These are phyloP conservation scores for Cyaniris semiargus DNA, from an alignment of 2,888 invertebrate species.

Conservation along the genomic window DNA sequence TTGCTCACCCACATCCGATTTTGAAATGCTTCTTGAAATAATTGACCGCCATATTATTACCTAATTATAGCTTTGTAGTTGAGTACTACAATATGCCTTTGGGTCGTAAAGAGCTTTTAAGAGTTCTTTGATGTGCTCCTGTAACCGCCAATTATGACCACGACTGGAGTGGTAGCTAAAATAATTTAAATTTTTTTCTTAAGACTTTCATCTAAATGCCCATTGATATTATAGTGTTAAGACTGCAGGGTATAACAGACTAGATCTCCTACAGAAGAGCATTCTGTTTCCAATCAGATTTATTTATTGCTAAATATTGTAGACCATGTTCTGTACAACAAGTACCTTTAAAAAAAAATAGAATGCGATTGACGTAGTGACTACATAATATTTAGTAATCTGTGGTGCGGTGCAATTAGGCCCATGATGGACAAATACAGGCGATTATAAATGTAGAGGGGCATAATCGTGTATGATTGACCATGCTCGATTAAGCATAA, in stretches of 20 bases:
- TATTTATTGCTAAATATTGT: not conserved
- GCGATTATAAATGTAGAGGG: too few species aligned
- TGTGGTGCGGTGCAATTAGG: too few species aligned
- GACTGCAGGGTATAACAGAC: too few species aligned
- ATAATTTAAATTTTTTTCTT: not conserved
- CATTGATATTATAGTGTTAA: not conserved
- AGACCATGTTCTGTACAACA: too few species aligned
- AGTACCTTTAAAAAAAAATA: too few species aligned
- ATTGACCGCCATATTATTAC: conserved; percentile 1
- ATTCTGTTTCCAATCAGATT: not conserved
- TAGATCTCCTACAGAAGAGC: too few species aligned
- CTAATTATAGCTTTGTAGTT: not conserved
- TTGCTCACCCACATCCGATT: not conserved
- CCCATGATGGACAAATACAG: too few species aligned
- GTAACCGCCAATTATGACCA: conserved; percentile 29
- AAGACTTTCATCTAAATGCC: not conserved
- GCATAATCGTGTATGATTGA: too few species aligned
- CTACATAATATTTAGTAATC: too few species aligned
- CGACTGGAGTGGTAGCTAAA: not conserved
- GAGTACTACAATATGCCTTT: not conserved
- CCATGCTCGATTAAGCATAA: too few species aligned
- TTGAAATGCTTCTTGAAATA: not conserved
- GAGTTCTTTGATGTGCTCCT: conserved; percentile 32
- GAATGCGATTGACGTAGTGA: too few species aligned
- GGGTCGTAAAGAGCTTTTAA: not conserved